phyloP scores from a whole-genome alignment of 2,797 vertebrate genomes.

The Anabacerthia variegaticeps region DNA sequence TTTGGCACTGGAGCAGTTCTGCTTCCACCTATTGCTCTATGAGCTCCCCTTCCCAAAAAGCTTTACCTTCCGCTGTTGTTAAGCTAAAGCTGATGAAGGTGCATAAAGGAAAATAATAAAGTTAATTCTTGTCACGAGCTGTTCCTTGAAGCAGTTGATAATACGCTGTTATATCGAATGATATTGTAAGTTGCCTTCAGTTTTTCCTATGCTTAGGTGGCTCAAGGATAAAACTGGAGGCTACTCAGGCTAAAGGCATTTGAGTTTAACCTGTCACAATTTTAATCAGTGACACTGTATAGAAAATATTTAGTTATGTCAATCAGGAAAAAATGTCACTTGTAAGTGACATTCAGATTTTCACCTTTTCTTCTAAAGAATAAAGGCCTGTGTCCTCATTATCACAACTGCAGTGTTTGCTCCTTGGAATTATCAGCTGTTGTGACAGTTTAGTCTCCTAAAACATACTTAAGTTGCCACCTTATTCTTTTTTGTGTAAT shows the following conservation, averaged over 20 bases:
- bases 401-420: background rate
- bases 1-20: background rate
- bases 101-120: background rate
- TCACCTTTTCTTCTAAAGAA: background rate
- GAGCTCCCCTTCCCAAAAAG: background rate
- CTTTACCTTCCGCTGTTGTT: background rate
- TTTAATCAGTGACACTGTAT: background rate
- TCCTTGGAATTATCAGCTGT: background rate
- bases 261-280: background rate
- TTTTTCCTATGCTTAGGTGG: background rate
- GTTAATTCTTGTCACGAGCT: background rate
- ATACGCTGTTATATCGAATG: background rate
- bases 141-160: background rate
- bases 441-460: background rate
- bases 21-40: background rate
- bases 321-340: background rate
- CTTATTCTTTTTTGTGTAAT: background rate
- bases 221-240: background rate
- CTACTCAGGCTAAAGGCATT: background rate
- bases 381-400: rapidly evolving
- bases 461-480: background rate
- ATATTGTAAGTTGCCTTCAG: background rate
- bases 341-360: background rate
- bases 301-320: background rate
- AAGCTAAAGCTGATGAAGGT: background rate